These are phyloP conservation scores for Hemiprocne comata DNA, from an alignment of 2,113 vertebrate species.

Conservation along the genomic window DNA sequence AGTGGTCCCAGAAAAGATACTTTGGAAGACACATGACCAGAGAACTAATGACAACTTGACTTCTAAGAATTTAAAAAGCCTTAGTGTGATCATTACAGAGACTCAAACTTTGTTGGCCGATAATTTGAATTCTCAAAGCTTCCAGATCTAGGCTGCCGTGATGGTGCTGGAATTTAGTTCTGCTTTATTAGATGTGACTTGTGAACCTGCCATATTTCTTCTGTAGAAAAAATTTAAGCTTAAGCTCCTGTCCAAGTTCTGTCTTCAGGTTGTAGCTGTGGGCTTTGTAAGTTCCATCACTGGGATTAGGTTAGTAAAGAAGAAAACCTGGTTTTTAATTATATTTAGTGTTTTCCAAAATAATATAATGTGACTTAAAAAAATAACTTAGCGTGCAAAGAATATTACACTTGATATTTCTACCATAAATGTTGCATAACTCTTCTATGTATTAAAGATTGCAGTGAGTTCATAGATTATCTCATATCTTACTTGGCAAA, in stretches of 20 bases:
- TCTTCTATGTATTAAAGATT: not conserved
- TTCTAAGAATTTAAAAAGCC: not conserved
- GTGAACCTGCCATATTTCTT: not conserved
- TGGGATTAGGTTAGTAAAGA: not conserved
- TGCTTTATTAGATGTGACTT: not conserved
- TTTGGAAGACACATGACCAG: not conserved
- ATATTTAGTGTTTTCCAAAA: not conserved
- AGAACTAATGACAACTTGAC: not conserved
- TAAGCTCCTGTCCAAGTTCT: not conserved
- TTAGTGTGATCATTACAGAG: not conserved
- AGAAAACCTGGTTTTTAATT: not conserved
- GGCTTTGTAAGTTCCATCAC: not conserved
- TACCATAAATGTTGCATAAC: not conserved
- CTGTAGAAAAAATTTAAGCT: not conserved
- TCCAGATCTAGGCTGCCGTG: not conserved
- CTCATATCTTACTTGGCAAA: not conserved
- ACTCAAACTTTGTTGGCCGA: not conserved
- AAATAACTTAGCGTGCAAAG: not conserved
- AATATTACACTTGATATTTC: not conserved
- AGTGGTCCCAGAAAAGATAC: not conserved
- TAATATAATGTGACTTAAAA: not conserved
- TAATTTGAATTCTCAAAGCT: not conserved
- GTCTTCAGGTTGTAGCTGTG: not conserved
- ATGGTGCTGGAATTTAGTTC: not conserved
- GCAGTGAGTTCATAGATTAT: not conserved